A percentile compares a stretch with the other conserved stretches of the same genome.
Conservation (phyloP, 2,888 invertebrate species). For the Slavum lentiscoides region DNA sequence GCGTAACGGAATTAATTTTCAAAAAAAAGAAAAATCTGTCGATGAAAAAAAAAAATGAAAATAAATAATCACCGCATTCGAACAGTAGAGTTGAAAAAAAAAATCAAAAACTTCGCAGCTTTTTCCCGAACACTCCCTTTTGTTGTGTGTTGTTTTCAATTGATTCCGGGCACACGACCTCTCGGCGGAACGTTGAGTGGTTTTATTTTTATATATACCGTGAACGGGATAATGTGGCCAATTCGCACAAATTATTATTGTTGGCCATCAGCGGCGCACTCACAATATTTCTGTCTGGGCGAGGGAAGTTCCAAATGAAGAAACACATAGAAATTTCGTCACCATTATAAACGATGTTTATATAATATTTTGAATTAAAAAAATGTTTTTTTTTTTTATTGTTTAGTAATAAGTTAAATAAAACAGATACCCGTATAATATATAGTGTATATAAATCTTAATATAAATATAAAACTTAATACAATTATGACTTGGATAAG, state of each 20-base stretch:
- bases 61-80: too few species aligned
- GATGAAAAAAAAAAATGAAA: background rate
- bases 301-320: too few species aligned
- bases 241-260: background rate
- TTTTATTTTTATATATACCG: background rate
- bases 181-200: background rate
- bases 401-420: too few species aligned
- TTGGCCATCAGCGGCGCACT: background rate
- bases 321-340: too few species aligned
- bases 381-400: too few species aligned
- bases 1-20: background rate
- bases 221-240: background rate
- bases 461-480: too few species aligned
- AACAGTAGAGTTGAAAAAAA: background rate
- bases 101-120: background rate
- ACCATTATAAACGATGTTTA: too few species aligned
- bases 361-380: too few species aligned
- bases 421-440: too few species aligned
- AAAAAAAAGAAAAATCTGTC: background rate
- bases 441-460: too few species aligned
- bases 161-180: slow-evolving; percentile 9
- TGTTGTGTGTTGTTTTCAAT: background rate
- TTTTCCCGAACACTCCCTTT: background rate
- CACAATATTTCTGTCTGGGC: background rate
- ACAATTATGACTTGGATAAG: too few species aligned